phyloP scores from a whole-genome alignment of 2,888 invertebrate species.

The Diabrotica balteata region DNA sequence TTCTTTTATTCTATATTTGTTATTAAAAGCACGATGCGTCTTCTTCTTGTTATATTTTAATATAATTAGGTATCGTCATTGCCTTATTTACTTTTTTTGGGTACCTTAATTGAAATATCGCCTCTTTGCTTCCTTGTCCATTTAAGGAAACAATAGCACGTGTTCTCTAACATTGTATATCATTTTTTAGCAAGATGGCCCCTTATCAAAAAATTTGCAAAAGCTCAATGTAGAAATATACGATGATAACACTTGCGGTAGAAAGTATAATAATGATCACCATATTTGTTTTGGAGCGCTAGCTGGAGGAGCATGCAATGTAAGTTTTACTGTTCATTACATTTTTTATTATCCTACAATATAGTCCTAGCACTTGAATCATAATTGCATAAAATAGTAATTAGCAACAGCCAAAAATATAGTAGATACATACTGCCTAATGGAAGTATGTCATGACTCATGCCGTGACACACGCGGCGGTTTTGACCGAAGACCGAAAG shows the following conservation, averaged over 20 bases:
- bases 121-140: neutral
- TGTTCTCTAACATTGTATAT: too few species aligned
- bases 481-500: too few species aligned
- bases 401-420: too few species aligned
- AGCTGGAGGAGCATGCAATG: conserved; percentile 45
- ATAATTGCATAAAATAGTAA: too few species aligned
- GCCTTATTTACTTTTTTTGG: neutral
- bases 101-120: neutral
- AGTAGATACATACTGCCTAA: too few species aligned
- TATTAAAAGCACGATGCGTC: too few species aligned
- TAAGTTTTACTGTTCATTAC: conserved; percentile 26
- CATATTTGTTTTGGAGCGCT: conserved; percentile 46
- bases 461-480: too few species aligned
- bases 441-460: too few species aligned
- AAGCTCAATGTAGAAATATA: conserved; percentile 44
- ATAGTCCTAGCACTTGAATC: too few species aligned
- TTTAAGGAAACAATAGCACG: too few species aligned
- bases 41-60: neutral
- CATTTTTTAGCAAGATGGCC: conserved; percentile 39
- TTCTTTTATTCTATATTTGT: neutral
- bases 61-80: neutral
- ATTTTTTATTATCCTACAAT: too few species aligned
- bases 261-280: conserved; percentile 34
- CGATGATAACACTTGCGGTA: conserved; percentile 42
- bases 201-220: conserved; percentile 40